Base-by-base conservation (phyloP, 2,797 vertebrate genomes). In the Agapornis canus region DNA sequence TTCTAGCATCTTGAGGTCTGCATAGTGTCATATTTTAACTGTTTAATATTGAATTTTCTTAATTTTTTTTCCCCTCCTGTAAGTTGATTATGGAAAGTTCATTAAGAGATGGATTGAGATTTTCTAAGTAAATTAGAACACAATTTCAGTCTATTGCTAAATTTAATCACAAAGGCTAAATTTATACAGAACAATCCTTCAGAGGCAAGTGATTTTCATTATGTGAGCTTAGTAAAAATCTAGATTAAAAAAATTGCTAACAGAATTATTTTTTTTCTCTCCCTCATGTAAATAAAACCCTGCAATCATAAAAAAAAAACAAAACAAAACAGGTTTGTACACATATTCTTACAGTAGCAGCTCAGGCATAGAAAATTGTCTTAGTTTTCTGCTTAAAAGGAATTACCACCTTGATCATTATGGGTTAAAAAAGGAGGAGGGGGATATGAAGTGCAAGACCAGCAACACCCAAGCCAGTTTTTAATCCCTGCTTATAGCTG, bases 151-250 rank as follows among this genome's bases (percentile, higher is more conserved):
- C 69, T 32, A 57, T 60, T 68, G 60, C 65, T 92, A 87, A 91
- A 96, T 94, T 81, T 94, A 95, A 94, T 94, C 52, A 92, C 3
- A 57, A 86, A 86, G n/a, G 22, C 68, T 90, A 91, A 89, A 94
- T 94, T 89, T 91, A 73, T 52, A 87, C 39, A 31, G 71, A 94
- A 83, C 78, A 87, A 86, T 75, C 77, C 89, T 91, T 92, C 65
- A 92, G 93, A 81, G 75, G 47, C 49, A 80, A 87, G 75, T 57
- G 15, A 89, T 92, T 86, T 87, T 91, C 86, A 78, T 78, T 87
- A 89, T 70, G 60, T 32, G 57, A 85, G 11, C 27, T 85, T 47
- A 64, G 75, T 47, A 83, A 87, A 89, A 82, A 57, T 48, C 45
- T n/a, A 61, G 52, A 93, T 71, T 64, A 11, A 77, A 82, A 89